Conservation (phyloP, 2,888 invertebrate species). For the Ceriagrion tenellum region DNA sequence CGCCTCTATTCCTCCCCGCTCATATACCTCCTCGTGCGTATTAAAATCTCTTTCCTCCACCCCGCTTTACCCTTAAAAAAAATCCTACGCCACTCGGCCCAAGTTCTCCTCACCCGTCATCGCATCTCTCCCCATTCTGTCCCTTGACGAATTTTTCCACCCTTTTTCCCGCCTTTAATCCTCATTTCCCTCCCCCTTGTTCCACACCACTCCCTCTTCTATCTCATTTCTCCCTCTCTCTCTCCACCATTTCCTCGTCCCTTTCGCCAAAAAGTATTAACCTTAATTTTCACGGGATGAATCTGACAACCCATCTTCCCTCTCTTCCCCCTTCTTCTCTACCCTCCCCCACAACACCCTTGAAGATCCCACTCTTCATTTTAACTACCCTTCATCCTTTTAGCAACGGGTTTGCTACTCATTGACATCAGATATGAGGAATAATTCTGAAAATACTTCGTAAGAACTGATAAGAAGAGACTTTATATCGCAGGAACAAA, state of each 20-base stretch:
- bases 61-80: not conserved
- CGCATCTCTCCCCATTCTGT: not conserved
- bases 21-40: not conserved
- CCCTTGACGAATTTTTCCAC: not conserved
- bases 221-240: not conserved
- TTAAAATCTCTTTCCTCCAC: not conserved
- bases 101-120: constrained; percentile 22
- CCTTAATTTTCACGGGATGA: constrained; percentile 65
- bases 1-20: not conserved
- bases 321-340: not conserved
- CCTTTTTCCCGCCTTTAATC: not conserved
- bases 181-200: not conserved
- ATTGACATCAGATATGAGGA: too few relatives aligned
- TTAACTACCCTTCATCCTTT: too few relatives aligned
- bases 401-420: too few relatives aligned
- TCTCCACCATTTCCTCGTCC: not conserved
- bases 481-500: too few relatives aligned
- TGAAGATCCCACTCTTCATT: too few relatives aligned
- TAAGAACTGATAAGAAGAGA: too few relatives aligned
- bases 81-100: not conserved
- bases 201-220: not conserved
- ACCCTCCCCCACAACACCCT: too few relatives aligned
- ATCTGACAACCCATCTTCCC: not conserved
- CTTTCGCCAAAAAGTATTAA: constrained; percentile 49
- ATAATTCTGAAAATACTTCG: too few relatives aligned